A percentile compares a stretch with the other conserved stretches of the same genome.
phyloP scores from a whole-genome alignment of 2,797 vertebrate genomes.

The Coendou prehensilis region DNA sequence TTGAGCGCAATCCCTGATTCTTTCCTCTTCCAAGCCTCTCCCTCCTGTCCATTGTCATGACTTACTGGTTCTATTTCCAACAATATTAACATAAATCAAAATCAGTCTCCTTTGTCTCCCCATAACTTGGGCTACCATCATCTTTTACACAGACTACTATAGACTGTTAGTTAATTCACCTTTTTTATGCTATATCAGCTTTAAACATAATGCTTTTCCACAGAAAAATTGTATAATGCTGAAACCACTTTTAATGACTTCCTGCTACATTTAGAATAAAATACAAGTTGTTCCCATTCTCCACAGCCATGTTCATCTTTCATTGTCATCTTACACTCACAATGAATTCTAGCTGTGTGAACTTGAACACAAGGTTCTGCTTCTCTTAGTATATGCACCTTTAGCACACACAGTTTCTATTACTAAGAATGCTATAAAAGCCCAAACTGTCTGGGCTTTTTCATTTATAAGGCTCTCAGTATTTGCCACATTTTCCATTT shows the following conservation, averaged over 20 bases:
- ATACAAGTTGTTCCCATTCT: not conserved
- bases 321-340: not conserved
- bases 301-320: not conserved
- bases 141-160: not conserved
- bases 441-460: not conserved
- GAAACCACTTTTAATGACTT: not conserved
- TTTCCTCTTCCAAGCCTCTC: not conserved
- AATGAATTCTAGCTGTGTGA: not conserved
- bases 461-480: not conserved
- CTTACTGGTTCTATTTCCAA: not conserved
- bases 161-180: not conserved
- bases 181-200: not conserved
- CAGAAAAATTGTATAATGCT: not conserved
- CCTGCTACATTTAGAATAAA: not conserved
- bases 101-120: not conserved
- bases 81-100: not conserved
- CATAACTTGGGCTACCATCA: not conserved
- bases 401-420: not conserved
- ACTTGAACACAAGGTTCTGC: not conserved
- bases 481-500: not conserved
- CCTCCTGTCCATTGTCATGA: not conserved
- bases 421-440: not conserved
- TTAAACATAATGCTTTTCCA: conserved; percentile 23
- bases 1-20: not conserved
- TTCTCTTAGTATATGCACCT: not conserved